phyloP scores from a whole-genome alignment of 2,113 vertebrate genomes.

The Puntigrus tetrazona region DNA sequence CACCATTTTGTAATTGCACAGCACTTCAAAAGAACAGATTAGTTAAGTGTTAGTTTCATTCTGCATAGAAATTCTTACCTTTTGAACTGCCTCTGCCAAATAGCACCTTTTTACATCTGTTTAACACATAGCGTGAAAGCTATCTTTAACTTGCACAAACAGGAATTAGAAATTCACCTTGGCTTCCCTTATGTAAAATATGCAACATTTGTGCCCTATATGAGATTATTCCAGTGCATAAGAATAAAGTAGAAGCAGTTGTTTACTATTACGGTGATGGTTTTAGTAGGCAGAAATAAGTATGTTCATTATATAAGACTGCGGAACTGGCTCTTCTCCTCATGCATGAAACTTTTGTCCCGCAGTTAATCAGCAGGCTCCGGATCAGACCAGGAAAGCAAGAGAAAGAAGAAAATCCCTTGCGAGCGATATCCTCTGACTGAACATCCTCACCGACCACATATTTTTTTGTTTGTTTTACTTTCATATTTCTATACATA shows the following conservation, averaged over 20 bases:
- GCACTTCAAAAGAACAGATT: neutral
- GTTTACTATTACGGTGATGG: conserved; percentile 51
- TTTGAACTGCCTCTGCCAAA: neutral
- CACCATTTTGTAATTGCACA: neutral
- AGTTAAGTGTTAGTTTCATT: conserved; percentile 10
- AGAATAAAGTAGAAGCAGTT: conserved; percentile 1
- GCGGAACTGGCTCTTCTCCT: conserved; percentile 59
- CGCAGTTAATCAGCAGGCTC: conserved; percentile 54
- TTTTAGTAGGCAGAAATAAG: conserved; percentile 59
- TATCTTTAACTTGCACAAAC: neutral
- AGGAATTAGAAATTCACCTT: neutral
- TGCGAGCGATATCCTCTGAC: neutral
- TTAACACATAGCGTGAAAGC: neutral
- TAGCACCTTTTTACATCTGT: neutral
- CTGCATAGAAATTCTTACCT: conserved; percentile 40
- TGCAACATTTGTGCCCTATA: neutral
- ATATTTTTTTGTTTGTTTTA: neutral
- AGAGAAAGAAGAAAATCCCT: conserved; percentile 8
- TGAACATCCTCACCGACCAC: neutral
- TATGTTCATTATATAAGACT: conserved; percentile 70
- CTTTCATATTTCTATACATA: neutral
- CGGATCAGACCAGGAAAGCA: conserved; percentile 27
- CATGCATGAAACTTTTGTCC: conserved; percentile 57
- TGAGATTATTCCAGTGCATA: neutral
- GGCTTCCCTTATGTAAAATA: neutral